Evolutionary conservation across 2,797 vertebrate species (phyloP), one percentile per base, ranked within the genome.

Genomic region (Linurgus olivaceus): DNA sequence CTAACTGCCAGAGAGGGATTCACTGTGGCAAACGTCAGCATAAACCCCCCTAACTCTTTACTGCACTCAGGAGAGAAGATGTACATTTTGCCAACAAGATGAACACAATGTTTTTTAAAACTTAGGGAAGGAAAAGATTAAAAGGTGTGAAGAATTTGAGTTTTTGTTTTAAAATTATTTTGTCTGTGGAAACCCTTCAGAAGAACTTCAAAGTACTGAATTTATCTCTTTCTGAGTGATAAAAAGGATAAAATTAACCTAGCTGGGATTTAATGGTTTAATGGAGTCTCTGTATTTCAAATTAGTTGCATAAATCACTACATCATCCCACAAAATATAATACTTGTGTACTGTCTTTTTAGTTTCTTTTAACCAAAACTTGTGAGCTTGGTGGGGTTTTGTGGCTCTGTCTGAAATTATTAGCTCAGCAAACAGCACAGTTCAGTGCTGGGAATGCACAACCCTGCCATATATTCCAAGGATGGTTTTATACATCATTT

Each of bases 401-500:
- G 58, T 93, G 71, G 37, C 52, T 71, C n/a, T 94, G 26, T 72
- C 70, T 80, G 90, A 90, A 93, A 58, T 81, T 9, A 88, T 81
- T 75, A 96, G 48, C 42, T 72, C 31, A 82, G 75, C 33, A 82
- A 93, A 94, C 37, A 81, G 52, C 52, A 50, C 37, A 68, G 37
- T 17, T 37, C 38, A 87, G 55, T 2, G 7, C 35, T 59, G 47
- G 59, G 75, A 93, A 88, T 52, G 47, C 71, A 86, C 24, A 83
- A 42, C 42, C 50, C 57, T 81, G 37, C 31, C 55, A 18, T 48
- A 62, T 48, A 72, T 26, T 86, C n/a, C 72, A 92, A 78, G 50
- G 66, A 76, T 76, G 61, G 72, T 90, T 96, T 94, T 80, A 90
- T 88, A 79, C 37, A 48, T 80, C 2, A 88, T 84, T 95, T 94